Conservation (phyloP, 2,888 invertebrate species). For the Amiota minor region DNA sequence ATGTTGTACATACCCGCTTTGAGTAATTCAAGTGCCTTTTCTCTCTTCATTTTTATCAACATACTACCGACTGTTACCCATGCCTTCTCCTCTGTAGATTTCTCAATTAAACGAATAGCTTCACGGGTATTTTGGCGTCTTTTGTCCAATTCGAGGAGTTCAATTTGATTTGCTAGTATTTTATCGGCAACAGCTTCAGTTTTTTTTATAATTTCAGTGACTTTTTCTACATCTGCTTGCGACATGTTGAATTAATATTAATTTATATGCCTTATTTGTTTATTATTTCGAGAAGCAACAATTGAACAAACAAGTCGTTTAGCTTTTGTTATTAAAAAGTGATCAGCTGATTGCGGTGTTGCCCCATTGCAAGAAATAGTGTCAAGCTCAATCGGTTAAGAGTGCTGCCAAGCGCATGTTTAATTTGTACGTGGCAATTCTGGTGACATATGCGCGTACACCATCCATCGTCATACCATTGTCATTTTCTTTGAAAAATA, state of each 20-base stretch:
- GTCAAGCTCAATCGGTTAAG: no score
- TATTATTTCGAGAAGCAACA: neutral
- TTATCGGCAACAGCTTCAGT: conserved; percentile 71
- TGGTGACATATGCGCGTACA: no score
- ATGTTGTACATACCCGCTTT: conserved; percentile 61
- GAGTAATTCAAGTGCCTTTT: conserved; percentile 66
- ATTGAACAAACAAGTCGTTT: no score
- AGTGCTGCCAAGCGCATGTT: no score
- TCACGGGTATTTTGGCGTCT: conserved; percentile 69
- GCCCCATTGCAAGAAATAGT: no score
- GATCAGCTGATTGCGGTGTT: no score
- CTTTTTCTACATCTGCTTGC: conserved; percentile 49
- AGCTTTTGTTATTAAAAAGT: no score
- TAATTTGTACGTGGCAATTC: no score
- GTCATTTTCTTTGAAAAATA: no score
- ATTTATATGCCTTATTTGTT: neutral
- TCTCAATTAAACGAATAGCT: conserved; percentile 68
- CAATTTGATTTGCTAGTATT: conserved; percentile 70
- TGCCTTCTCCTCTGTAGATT: conserved; percentile 64
- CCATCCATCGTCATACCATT: no score
- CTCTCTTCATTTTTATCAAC: conserved; percentile 66
- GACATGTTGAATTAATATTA: neutral
- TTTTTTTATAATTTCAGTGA: conserved; percentile 66
- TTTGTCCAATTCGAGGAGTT: conserved; percentile 68
- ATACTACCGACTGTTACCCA: conserved; percentile 73